These are phyloP conservation scores for Trematocara zebra DNA, from an alignment of 2,113 vertebrate genomes.

Conservation along the genomic window DNA sequence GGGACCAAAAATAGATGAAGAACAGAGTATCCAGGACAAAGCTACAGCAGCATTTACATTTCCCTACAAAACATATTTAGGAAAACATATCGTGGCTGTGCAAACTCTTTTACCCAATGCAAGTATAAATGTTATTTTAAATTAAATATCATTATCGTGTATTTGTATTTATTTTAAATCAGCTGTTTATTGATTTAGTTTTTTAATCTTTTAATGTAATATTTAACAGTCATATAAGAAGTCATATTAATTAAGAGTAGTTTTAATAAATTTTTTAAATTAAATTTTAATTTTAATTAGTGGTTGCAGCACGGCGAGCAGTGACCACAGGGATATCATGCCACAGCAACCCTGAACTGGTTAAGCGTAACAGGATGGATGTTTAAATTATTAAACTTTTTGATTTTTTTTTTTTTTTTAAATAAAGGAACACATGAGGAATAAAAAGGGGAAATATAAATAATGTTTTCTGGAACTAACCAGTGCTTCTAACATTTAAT, in stretches of 20 bases:
- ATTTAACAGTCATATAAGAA: background rate
- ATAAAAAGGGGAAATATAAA: background rate
- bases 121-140: background rate
- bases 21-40: background rate
- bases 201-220: background rate
- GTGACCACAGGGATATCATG: accelerated
- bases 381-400: background rate
- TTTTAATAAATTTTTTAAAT: accelerated
- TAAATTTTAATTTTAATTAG: background rate
- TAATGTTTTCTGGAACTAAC: background rate
- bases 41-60: background rate
- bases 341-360: background rate
- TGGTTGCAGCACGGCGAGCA: background rate
- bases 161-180: background rate
- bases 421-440: background rate
- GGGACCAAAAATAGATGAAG: background rate
- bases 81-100: background rate
- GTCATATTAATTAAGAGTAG: background rate
- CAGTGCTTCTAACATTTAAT: background rate
- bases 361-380: background rate
- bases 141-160: background rate
- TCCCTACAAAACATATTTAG: background rate
- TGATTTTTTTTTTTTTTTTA: background rate
- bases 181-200: background rate
- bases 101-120: background rate